These are phyloP conservation scores for Patella pellucida DNA, from an alignment of 2,888 invertebrate species.

Conservation along the genomic window DNA sequence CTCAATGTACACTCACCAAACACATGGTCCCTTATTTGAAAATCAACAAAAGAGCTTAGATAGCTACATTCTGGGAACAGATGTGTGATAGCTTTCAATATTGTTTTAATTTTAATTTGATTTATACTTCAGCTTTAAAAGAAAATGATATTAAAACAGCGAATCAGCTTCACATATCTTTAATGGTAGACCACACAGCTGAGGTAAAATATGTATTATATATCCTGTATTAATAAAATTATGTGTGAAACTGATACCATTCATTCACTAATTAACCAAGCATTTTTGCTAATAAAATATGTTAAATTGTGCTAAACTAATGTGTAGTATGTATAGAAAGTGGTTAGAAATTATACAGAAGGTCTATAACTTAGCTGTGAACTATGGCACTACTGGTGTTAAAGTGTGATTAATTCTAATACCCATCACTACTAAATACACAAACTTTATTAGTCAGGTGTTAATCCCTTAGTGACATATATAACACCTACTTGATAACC, in stretches of 20 bases:
- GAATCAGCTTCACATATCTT: constrained; percentile 54
- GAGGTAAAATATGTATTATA: constrained; percentile 45
- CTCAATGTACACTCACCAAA: too few relatives aligned
- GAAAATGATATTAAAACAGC: constrained; percentile 49
- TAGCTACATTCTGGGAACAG: too few relatives aligned
- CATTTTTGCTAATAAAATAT: background rate
- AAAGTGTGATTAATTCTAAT: background rate
- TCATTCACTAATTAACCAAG: background rate
- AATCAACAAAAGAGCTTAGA: too few relatives aligned
- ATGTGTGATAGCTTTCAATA: too few relatives aligned
- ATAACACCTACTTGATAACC: too few relatives aligned
- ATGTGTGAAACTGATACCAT: background rate
- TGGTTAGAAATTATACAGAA: too few relatives aligned
- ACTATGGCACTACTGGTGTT: background rate
- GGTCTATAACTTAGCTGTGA: too few relatives aligned
- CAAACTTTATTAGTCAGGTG: too few relatives aligned
- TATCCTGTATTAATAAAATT: background rate
- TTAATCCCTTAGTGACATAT: too few relatives aligned
- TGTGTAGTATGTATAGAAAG: too few relatives aligned
- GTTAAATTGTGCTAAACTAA: background rate
- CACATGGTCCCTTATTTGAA: too few relatives aligned
- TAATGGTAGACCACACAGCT: constrained; percentile 62
- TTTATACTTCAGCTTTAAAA: constrained; percentile 48
- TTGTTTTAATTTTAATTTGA: background rate
- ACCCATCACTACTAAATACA: background rate